A percentile compares a stretch with the other conserved stretches of the same genome.
These are phyloP conservation scores for Cerceris rybyensis DNA, from an alignment of 2,888 invertebrate genomes.

Conservation along the genomic window DNA sequence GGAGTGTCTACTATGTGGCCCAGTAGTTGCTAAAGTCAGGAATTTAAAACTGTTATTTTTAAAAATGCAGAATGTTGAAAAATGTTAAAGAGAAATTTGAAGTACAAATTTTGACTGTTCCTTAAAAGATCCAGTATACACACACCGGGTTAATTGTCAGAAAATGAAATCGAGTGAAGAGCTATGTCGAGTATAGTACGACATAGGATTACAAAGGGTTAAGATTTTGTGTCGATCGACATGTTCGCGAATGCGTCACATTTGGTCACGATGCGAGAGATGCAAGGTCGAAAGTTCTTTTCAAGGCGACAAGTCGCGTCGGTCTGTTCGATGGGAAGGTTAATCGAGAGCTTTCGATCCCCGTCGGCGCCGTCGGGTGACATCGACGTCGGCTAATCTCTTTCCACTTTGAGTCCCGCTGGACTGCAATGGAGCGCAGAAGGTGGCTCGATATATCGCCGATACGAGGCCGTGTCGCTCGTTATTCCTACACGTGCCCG, in stretches of 20 bases:
- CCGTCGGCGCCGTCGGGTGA: not conserved
- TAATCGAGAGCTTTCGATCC: not conserved
- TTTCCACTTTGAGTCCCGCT: slow-evolving; percentile 13
- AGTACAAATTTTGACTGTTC: too few species aligned
- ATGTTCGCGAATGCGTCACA: not conserved
- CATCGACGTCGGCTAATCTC: not conserved
- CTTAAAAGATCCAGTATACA: too few species aligned
- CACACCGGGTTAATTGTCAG: too few species aligned
- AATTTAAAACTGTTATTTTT: too few species aligned
- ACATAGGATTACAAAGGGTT: too few species aligned
- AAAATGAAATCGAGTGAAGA: too few species aligned
- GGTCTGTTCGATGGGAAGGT: not conserved
- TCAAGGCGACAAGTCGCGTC: not conserved
- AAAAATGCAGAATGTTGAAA: too few species aligned
- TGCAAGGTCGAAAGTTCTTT: not conserved
- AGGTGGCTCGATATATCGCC: slow-evolving; percentile 1
- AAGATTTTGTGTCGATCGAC: too few species aligned
- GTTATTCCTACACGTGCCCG: slow-evolving; percentile 48
- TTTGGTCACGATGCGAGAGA: not conserved
- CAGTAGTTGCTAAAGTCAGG: too few species aligned
- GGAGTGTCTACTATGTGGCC: too few species aligned
- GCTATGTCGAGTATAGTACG: too few species aligned
- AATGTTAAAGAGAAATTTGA: too few species aligned
- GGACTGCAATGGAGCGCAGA: not conserved
- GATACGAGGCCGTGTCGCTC: slow-evolving; percentile 13